phyloP scores from a whole-genome alignment of 2,113 vertebrate genomes.

The Eidolon helvum region DNA sequence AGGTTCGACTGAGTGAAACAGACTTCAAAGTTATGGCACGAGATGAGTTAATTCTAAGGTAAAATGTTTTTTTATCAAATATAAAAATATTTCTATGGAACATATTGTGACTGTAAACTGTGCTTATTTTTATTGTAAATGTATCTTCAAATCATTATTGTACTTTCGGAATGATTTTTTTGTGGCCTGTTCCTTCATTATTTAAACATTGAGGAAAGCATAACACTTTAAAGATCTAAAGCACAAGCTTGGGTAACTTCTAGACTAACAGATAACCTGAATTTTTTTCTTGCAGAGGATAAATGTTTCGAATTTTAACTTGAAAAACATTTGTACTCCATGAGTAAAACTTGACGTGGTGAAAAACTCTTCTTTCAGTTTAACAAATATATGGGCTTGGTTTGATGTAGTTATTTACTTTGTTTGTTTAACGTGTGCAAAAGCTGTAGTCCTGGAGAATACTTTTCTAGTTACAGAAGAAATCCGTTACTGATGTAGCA shows the following conservation, averaged over 20 bases:
- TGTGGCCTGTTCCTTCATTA: background rate
- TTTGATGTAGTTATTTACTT: background rate
- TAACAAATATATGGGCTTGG: background rate
- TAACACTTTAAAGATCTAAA: background rate
- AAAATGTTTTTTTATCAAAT: slow-evolving; percentile 66
- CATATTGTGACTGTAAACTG: background rate
- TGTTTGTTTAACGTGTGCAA: background rate
- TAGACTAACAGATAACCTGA: background rate
- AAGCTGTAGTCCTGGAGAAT: background rate
- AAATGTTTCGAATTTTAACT: background rate
- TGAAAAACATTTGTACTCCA: background rate
- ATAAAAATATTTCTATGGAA: background rate
- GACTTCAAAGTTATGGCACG: slow-evolving; percentile 98
- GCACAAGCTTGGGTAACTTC: background rate
- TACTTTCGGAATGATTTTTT: background rate
- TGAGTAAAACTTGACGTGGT: background rate
- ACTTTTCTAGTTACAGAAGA: background rate
- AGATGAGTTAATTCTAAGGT: slow-evolving; percentile 97
- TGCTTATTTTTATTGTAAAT: background rate
- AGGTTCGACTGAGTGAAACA: slow-evolving; percentile 99
- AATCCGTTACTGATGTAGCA: background rate
- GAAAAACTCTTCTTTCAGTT: background rate
- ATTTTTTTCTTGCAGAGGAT: background rate
- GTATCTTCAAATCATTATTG: background rate
- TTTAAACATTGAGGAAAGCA: background rate